Base-by-base conservation (phyloP, 2,888 invertebrate species). In the Scaptomyza flava region DNA sequence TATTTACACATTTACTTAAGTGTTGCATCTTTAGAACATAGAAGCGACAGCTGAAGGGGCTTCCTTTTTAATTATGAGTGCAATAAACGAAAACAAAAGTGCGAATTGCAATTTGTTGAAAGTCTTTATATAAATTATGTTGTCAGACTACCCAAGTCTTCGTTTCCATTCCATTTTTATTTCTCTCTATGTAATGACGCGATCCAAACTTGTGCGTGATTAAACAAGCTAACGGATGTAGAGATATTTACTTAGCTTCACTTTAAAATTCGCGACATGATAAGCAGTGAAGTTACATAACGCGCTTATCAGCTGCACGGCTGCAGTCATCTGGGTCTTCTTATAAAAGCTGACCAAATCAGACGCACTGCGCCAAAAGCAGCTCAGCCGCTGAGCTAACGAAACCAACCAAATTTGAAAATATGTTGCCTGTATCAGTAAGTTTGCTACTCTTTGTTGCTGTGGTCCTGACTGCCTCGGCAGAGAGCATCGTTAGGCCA, bases 311-410 rank as follows among this genome's bases (percentile, higher is more conserved):
- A 64, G 73, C 27, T 14, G 42, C 46, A 51, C 8, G 46, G 31
- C 33, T 11, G 14, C 33, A 42, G 62, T 38, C 23, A 65, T 41
- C 41, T 20, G 60, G 30, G 53, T 62, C 20, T 61, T 68, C 63
- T 62, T 83, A 88, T 88, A 84, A 79, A 88, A 68, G 68, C 52
- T 31, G 50, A 50, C 47, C 56, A 54, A 50, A 50, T 41, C 58
- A 66, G 71, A 72, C 74, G 81, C 76, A 85, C 42, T 84, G 87
- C 83, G 78, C 71, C 88, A 87, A 87, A 83, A 80, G 78, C 69
- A 71, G 12, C 27, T 79, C 50, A 54, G 14, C 42, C 38, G 43
- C 17, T 42, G 11, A 31, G 48, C 42, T 20, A 34, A 53, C 45
- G 5, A 30, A 60, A 42, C 12, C 46, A 51, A 42, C n/a, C 60